Conservation (phyloP, 2,888 invertebrate genomes). For the Mimachlamys varia region DNA sequence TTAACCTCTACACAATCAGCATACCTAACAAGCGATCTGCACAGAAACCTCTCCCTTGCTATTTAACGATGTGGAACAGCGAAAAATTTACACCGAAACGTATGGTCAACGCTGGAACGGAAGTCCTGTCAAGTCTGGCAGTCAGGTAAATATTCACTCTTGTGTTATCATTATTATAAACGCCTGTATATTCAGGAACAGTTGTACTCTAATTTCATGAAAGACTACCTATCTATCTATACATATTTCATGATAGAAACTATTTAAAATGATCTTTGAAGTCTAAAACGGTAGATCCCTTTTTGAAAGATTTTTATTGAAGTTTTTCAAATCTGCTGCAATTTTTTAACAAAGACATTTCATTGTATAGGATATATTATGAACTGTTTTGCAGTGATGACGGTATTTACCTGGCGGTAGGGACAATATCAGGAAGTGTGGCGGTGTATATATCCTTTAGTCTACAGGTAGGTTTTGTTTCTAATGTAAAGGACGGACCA, state of each 20-base stretch:
- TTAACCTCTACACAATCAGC: constrained; percentile 86
- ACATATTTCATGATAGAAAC: neutral
- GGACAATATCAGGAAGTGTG: constrained; percentile 96
- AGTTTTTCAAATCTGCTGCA: neutral
- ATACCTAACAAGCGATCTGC: constrained; percentile 89
- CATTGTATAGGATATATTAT: neutral
- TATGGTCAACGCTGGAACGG: constrained; percentile 83
- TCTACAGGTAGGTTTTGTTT: constrained; percentile 85
- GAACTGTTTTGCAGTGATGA: constrained; percentile 86
- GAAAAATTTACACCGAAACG: constrained; percentile 84
- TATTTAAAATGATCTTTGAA: no score
- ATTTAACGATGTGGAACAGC: constrained; percentile 91
- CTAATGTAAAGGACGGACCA: neutral
- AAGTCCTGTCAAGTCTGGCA: constrained; percentile 76
- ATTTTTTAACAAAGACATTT: neutral
- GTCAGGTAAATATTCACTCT: constrained; percentile 70
- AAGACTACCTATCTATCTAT: no score
- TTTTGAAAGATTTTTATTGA: neutral
- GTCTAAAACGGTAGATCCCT: neutral
- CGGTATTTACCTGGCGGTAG: constrained; percentile 92
- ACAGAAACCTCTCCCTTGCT: constrained; percentile 83
- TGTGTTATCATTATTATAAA: neutral
- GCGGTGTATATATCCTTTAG: constrained; percentile 95
- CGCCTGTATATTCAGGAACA: no score
- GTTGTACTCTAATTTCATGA: neutral